Conservation (phyloP, 2,797 vertebrate genomes). For the Enteromius fasciolatus region DNA sequence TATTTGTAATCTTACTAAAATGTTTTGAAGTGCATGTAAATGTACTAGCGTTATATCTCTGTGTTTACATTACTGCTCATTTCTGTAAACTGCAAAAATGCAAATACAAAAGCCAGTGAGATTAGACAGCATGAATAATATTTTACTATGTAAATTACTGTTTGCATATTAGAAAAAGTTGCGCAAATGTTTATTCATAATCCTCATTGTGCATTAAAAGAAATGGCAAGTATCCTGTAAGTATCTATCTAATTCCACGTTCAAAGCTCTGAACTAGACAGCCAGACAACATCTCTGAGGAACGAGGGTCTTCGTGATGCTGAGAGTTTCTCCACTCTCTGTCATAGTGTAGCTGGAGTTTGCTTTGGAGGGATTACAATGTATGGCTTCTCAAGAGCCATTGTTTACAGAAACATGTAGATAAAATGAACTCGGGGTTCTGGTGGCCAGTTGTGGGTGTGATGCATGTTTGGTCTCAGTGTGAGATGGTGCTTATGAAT, state of each 20-base stretch:
- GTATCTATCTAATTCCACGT: neutral
- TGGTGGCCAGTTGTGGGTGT: slow-evolving; percentile 10
- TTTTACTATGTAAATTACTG: neutral
- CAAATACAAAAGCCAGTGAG: neutral
- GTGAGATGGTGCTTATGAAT: slow-evolving; percentile 25
- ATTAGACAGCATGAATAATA: slow-evolving; percentile 3
- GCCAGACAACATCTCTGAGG: slow-evolving; percentile 10
- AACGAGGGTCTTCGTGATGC: neutral
- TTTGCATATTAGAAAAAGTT: neutral
- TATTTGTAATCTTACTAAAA: neutral
- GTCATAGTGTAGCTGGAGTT: slow-evolving; percentile 9
- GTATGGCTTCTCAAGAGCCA: slow-evolving; percentile 4
- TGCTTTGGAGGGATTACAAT: slow-evolving; percentile 26
- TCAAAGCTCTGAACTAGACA: neutral
- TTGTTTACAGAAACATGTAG: neutral
- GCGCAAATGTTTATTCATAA: neutral
- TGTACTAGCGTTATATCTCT: neutral
- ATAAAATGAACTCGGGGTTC: slow-evolving; percentile 22
- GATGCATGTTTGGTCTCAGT: slow-evolving; percentile 24
- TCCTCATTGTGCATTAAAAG: neutral
- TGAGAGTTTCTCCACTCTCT: neutral
- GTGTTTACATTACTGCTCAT: neutral
- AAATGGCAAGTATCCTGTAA: neutral
- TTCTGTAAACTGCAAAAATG: neutral
- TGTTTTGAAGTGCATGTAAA: neutral